phyloP scores from a whole-genome alignment of 2,113 vertebrate genomes.

The Apaloderma vittatum region DNA sequence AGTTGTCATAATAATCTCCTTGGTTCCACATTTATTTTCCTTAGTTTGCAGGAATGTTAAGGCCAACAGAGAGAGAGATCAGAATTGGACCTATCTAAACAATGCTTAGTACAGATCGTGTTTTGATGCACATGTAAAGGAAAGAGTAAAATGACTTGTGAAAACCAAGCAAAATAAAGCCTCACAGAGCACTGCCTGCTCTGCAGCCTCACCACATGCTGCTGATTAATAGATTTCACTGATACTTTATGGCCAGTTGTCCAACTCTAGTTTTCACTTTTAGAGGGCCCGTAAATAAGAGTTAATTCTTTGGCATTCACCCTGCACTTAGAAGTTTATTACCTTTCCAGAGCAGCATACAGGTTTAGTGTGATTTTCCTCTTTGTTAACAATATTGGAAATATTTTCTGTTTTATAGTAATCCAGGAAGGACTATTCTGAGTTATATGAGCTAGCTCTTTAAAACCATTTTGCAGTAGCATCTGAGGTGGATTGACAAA shows the following conservation, averaged over 20 bases:
- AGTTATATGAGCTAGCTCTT: neutral
- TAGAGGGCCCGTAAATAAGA: neutral
- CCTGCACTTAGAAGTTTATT: neutral
- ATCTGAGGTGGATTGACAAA: neutral
- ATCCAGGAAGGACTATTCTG: neutral
- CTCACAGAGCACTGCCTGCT: neutral
- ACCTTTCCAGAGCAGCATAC: neutral
- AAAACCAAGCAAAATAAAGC: neutral
- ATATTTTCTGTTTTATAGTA: neutral
- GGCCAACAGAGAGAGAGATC: neutral
- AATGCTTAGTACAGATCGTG: neutral
- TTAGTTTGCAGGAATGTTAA: constrained; percentile 37
- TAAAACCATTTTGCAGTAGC: neutral
- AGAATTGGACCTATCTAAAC: neutral
- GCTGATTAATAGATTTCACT: neutral
- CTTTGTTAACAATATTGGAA: neutral
- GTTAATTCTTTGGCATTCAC: neutral
- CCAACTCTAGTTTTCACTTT: neutral
- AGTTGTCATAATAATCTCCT: constrained; percentile 24
- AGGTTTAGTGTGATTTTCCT: neutral
- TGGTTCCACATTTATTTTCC: constrained; percentile 21
- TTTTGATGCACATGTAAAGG: neutral
- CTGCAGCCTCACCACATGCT: neutral
- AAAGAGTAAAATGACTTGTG: neutral
- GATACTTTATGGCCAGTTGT: neutral